Evolutionary conservation across 53 echinoderm and acorn worm genomes (phyloP).

Genomic region (Pentamera pediparva): DNA sequence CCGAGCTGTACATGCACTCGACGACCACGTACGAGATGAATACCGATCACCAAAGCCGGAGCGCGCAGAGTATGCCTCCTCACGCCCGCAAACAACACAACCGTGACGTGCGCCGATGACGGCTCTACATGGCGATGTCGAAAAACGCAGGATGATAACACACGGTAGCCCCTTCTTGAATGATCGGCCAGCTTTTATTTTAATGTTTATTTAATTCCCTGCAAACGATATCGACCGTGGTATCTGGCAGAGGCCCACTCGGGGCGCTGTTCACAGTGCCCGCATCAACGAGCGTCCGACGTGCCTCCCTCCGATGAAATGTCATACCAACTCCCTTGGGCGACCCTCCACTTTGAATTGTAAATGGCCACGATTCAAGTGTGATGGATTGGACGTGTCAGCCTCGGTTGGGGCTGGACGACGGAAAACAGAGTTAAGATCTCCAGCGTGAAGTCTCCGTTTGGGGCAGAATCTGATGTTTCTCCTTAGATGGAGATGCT

Average conservation of each 20-base stretch:
- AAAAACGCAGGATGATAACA: neutral
- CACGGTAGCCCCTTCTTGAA: neutral
- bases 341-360: constrained; percentile 15
- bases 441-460: too few relatives aligned
- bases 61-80: constrained; percentile 20
- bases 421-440: too few relatives aligned
- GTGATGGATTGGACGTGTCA: constrained; percentile 22
- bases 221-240: constrained; percentile 10
- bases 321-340: constrained; percentile 5
- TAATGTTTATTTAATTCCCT: constrained; percentile 28
- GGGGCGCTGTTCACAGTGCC: neutral
- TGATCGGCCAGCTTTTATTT: constrained; percentile 24
- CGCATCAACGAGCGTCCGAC: neutral
- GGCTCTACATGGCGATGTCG: too few relatives aligned
- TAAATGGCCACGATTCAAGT: constrained; percentile 34
- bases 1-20: constrained; percentile 20
- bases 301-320: constrained; percentile 11
- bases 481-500: neutral
- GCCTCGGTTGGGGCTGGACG: constrained; percentile 11
- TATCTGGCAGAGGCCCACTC: constrained; percentile 1
- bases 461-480: too few relatives aligned
- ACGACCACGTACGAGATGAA: constrained; percentile 12
- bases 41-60: neutral
- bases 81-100: constrained; percentile 19
- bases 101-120: constrained; percentile 13